phyloP scores from a whole-genome alignment of 2,113 vertebrate genomes.

The Eurystomus gularis region DNA sequence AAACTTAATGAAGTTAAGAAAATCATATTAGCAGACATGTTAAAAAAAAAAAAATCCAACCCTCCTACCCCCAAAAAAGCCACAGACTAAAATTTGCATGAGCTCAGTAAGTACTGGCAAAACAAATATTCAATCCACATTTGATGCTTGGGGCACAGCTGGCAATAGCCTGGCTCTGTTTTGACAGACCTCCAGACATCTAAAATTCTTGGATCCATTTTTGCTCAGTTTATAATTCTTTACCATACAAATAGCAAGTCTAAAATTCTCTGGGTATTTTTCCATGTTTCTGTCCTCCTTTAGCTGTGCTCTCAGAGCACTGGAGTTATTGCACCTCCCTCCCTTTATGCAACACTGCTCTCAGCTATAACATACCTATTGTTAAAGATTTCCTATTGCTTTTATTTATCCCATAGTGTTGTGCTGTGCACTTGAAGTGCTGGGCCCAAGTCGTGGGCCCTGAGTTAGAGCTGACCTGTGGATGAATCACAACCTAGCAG shows the following conservation, averaged over 20 bases:
- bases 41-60: neutral
- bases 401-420: neutral
- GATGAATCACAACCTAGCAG: too few species aligned
- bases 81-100: neutral
- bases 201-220: neutral
- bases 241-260: neutral
- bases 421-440: neutral
- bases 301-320: neutral
- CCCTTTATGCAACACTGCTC: neutral
- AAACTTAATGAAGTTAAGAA: neutral
- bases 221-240: neutral
- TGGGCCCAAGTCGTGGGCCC: too few species aligned
- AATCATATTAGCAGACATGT: neutral
- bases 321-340: neutral
- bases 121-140: neutral
- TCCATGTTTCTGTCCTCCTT: neutral
- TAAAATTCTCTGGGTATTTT: neutral
- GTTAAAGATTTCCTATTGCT: neutral
- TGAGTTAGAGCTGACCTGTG: too few species aligned
- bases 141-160: neutral
- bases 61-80: fast-evolving
- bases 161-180: neutral
- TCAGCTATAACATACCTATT: neutral
- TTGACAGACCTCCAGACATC: neutral
- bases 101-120: neutral